Evolutionary conservation across 2,888 invertebrate species (phyloP).

Genomic region (Tetragnatha montana): DNA sequence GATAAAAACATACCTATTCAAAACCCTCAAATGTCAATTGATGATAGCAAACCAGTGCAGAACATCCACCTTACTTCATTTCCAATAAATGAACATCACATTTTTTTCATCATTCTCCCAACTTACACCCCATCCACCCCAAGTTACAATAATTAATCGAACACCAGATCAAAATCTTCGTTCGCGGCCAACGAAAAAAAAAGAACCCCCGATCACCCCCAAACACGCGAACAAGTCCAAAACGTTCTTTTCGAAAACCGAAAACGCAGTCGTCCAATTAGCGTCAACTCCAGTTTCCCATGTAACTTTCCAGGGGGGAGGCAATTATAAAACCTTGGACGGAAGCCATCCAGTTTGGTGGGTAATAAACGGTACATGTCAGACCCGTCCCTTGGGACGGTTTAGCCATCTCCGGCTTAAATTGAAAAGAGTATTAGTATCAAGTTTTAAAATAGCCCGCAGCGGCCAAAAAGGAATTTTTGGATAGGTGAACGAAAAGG

Average conservation of each 20-base stretch:
- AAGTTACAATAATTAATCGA: background rate
- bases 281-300: constrained; percentile 8
- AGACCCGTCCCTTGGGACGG: background rate
- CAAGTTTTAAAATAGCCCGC: background rate
- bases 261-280: constrained; percentile 19
- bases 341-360: background rate
- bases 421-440: background rate
- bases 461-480: background rate
- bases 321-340: constrained; percentile 34
- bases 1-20: no score
- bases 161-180: background rate
- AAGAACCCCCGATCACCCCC: background rate
- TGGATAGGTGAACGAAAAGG: background rate
- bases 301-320: background rate
- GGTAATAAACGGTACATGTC: background rate
- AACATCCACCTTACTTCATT: no score
- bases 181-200: background rate
- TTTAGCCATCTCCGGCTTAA: background rate
- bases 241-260: background rate
- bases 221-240: background rate
- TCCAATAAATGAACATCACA: no score
- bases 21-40: no score
- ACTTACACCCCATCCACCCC: background rate
- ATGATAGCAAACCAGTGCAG: no score
- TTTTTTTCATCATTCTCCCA: no score